Evolutionary conservation across 2,888 invertebrate species (phyloP).

Genomic region (Volucella inflata): DNA sequence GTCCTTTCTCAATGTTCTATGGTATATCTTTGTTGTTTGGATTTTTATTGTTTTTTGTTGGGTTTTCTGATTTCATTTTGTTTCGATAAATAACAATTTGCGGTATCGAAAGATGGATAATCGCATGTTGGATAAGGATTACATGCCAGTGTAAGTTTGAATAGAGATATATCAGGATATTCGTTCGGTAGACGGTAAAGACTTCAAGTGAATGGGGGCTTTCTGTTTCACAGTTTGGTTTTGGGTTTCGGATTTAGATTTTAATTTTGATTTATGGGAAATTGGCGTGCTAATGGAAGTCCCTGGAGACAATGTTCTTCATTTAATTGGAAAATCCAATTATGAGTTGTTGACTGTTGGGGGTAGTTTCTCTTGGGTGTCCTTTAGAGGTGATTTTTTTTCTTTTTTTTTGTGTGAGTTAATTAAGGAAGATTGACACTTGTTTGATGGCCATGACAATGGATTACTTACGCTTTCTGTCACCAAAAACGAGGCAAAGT

Average conservation of each 20-base stretch:
- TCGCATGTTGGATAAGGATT: slow-evolving; percentile 59
- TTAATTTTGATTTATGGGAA: no score
- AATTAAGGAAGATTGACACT: no score
- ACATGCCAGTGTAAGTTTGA: slow-evolving; percentile 39
- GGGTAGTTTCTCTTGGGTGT: no score
- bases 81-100: slow-evolving; percentile 35
- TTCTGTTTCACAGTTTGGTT: slow-evolving; percentile 23
- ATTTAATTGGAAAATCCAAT: no score
- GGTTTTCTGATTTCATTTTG: slow-evolving; percentile 1
- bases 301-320: no score
- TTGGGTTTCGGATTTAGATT: slow-evolving; percentile 12
- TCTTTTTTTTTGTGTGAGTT: no score
- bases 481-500: no score
- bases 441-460: no score
- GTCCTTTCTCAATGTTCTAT: neutral
- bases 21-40: neutral
- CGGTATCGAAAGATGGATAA: slow-evolving; percentile 49
- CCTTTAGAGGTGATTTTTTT: no score
- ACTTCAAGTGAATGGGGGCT: neutral
- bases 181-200: neutral
- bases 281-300: no score
- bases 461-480: no score
- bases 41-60: neutral
- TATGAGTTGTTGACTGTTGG: no score
- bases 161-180: slow-evolving; percentile 35